Evolutionary conservation across 2,113 vertebrate genomes (phyloP).

Genomic region (Crotalus horridus): DNA sequence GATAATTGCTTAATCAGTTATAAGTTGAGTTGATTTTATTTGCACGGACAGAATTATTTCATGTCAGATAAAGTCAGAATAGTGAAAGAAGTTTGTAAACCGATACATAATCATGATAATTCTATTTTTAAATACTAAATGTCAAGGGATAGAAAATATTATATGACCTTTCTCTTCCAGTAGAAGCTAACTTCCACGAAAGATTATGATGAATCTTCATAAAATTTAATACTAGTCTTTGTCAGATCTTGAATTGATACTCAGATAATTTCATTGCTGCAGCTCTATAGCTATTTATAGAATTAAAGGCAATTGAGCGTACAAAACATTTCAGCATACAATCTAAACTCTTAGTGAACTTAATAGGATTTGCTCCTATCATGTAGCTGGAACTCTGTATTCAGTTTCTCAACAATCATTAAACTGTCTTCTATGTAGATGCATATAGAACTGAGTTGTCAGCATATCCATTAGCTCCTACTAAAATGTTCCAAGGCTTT

Average conservation of each 20-base stretch:
- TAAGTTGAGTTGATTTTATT: not conserved
- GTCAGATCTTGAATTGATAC: not conserved
- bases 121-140: not conserved
- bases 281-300: not conserved
- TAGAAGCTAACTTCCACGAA: not conserved
- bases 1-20: not conserved
- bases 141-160: accelerated
- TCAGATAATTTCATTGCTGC: not conserved
- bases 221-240: not conserved
- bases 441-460: not conserved
- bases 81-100: not conserved
- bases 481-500: not conserved
- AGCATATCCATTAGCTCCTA: not conserved
- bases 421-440: not conserved
- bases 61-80: not conserved
- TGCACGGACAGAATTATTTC: not conserved
- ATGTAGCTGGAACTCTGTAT: not conserved
- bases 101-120: accelerated
- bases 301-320: not conserved
- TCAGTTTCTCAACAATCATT: not conserved
- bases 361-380: not conserved
- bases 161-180: not conserved
- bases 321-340: not conserved
- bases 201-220: not conserved
- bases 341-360: not conserved